These are phyloP conservation scores for Panthera leo DNA, from an alignment of 2,113 vertebrate species.

Conservation along the genomic window DNA sequence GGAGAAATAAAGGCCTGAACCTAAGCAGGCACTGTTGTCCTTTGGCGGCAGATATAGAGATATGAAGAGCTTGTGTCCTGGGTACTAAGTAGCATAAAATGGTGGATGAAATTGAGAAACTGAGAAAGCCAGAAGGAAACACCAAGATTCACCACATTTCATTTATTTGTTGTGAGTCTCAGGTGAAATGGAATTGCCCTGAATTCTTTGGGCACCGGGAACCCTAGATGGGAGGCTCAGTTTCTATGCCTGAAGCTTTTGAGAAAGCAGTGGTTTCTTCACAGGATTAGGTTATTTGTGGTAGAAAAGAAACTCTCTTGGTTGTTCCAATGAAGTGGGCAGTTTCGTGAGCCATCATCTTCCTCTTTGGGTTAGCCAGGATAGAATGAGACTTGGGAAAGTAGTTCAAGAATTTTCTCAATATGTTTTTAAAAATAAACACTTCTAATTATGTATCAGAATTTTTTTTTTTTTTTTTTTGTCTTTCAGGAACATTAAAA, in stretches of 20 bases:
- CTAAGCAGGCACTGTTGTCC: neutral
- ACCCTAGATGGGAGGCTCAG: neutral
- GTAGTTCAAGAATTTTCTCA: neutral
- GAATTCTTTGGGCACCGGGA: neutral
- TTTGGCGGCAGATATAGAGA: neutral
- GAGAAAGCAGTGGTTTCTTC: neutral
- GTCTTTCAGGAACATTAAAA: conserved; percentile 86
- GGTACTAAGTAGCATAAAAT: neutral
- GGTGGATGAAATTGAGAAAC: neutral
- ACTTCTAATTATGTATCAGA: neutral
- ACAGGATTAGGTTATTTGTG: neutral
- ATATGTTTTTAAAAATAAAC: neutral
- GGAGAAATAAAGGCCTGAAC: neutral
- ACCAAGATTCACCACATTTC: neutral
- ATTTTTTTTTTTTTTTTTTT: neutral
- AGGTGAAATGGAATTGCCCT: neutral
- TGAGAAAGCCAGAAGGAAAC: neutral
- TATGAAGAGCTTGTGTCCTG: neutral
- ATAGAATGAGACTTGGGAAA: neutral
- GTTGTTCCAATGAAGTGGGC: neutral
- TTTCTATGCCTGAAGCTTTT: neutral
- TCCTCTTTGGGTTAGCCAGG: conserved; percentile 2
- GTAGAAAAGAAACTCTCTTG: neutral
- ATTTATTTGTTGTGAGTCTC: neutral
- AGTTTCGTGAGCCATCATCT: accelerated